phyloP scores from a whole-genome alignment of 1,140 invertebrate genomes.

The silkworm (Bombyx mori) region ASM3026992v2 NC_085108.1:6713001-6713500 shows the following conservation, averaged over 20 bases:
- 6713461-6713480: too few relatives aligned
- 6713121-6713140: constrained; percentile 10
- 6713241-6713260: too few relatives aligned
- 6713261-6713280: constrained; percentile 1
- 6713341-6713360: constrained; percentile 4
- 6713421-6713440: constrained; percentile 35
- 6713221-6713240: too few relatives aligned
- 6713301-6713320: not conserved
- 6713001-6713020: constrained; percentile 28
- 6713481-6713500: too few relatives aligned
- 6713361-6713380: constrained; percentile 8
- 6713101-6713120: constrained; percentile 16
- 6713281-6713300: not conserved
- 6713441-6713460: constrained; percentile 25
- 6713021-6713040: constrained; percentile 5
- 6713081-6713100: constrained; percentile 7
- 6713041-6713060: not conserved
- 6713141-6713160: constrained; percentile 18
- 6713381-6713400: constrained; percentile 55
- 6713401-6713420: constrained; percentile 54
- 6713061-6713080: not conserved
- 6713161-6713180: constrained; percentile 11
- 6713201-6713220: too few relatives aligned
- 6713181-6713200: too few relatives aligned
- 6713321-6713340: not conserved